A percentile compares a stretch with the other conserved stretches of the same genome.
Evolutionary conservation across 2,113 vertebrate species (phyloP).

Genomic region (Cyphotilapia sp.): DNA sequence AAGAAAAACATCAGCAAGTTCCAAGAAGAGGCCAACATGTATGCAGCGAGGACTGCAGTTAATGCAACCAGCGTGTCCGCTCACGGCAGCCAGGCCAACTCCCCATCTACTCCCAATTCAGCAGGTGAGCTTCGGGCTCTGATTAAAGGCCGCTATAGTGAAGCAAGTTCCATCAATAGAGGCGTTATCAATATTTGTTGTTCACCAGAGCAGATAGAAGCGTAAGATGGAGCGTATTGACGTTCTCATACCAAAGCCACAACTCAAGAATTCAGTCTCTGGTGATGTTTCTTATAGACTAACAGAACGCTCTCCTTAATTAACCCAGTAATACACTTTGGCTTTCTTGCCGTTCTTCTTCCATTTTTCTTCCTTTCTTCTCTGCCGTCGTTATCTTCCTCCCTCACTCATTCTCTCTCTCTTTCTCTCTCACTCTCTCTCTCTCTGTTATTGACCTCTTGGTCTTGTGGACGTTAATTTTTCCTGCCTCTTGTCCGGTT

Average conservation of each 20-base stretch:
- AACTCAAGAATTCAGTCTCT: constrained; percentile 41
- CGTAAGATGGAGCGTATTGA: not conserved
- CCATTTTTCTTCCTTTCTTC: not conserved
- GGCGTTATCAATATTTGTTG: not conserved
- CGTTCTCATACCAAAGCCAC: not conserved
- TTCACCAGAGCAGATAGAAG: not conserved
- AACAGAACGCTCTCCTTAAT: not conserved
- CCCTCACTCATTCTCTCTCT: not conserved
- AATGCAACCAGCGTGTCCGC: constrained; percentile 93
- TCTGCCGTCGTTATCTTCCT: not conserved
- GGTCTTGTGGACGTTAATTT: constrained; percentile 63
- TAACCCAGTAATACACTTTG: constrained; percentile 1
- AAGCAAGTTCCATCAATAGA: not conserved
- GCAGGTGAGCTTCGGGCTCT: constrained; percentile 79
- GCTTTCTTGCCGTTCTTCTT: not conserved
- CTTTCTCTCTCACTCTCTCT: constrained; percentile 6
- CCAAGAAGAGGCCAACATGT: constrained; percentile 99
- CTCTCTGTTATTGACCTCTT: constrained; percentile 62
- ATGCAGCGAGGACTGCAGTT: constrained; percentile 96
- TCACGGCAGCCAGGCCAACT: constrained; percentile 98
- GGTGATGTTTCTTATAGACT: not conserved
- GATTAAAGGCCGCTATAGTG: not conserved
- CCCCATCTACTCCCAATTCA: constrained; percentile 96
- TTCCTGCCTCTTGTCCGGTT: constrained; percentile 71
- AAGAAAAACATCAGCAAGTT: constrained; percentile 99